A percentile compares a stretch with the other conserved stretches of the same genome.
These are phyloP conservation scores for Myotis myotis DNA, from an alignment of 2,797 vertebrate species.

Conservation along the genomic window DNA sequence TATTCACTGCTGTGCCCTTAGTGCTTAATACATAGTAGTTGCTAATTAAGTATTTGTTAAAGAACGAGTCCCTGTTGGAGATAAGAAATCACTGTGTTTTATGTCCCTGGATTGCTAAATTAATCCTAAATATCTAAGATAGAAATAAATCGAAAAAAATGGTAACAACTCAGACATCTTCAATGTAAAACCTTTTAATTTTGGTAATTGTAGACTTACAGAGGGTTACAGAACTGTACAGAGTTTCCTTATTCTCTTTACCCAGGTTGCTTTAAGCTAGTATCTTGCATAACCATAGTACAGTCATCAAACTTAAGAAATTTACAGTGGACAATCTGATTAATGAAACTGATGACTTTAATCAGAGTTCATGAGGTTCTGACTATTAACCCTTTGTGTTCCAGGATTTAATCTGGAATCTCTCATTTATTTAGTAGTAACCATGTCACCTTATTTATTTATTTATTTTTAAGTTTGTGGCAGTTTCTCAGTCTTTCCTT, in stretches of 20 bases:
- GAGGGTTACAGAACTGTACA: not conserved
- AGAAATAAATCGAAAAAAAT: not conserved
- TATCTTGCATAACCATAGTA: not conserved
- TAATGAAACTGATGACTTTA: not conserved
- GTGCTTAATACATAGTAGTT: not conserved
- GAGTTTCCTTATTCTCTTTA: not conserved
- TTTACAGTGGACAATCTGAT: not conserved
- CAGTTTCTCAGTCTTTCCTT: not conserved
- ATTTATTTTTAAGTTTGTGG: not conserved
- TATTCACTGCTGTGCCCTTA: not conserved
- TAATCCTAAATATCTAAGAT: not conserved
- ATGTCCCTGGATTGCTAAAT: not conserved
- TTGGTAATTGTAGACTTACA: not conserved
- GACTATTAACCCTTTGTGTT: not conserved
- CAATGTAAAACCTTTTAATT: not conserved
- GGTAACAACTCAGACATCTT: not conserved
- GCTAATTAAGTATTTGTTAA: not conserved
- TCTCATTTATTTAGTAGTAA: not conserved
- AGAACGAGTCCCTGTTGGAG: not conserved
- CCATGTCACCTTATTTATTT: no score
- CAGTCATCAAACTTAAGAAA: not conserved
- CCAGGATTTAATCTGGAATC: not conserved
- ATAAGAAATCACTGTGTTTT: not conserved
- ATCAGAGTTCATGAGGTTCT: not conserved
- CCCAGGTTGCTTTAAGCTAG: not conserved